Conservation (phyloP, 2,797 vertebrate genomes). For the Gymnopithys bicolor region DNA sequence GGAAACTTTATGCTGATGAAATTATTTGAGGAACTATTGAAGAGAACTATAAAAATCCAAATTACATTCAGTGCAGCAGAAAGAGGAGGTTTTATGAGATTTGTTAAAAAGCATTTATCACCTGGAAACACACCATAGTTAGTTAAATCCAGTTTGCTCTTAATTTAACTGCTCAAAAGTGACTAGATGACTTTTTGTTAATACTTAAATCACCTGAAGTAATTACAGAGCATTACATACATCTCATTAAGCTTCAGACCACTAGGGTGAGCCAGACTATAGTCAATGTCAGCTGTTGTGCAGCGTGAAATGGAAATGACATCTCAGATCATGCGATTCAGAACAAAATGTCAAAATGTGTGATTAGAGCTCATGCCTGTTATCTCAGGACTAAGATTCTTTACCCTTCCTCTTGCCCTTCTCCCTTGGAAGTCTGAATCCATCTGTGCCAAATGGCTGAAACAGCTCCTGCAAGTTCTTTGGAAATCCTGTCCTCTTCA, state of each 20-base stretch:
- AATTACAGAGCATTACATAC: background rate
- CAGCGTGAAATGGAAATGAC: background rate
- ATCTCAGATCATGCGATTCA: background rate
- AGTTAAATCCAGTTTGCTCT: background rate
- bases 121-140: conserved; percentile 20
- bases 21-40: conserved; percentile 26
- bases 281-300: background rate
- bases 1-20: background rate
- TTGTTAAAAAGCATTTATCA: conserved; percentile 31
- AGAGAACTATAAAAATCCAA: conserved; percentile 5
- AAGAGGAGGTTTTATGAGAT: background rate
- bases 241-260: conserved; percentile 30
- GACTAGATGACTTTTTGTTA: background rate
- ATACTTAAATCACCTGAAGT: background rate
- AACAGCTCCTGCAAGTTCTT: background rate
- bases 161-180: conserved; percentile 11
- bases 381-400: background rate
- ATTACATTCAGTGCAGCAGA: background rate
- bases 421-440: background rate
- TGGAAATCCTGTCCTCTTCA: background rate
- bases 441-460: accelerated
- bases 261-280: conserved; percentile 68
- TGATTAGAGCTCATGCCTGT: background rate
- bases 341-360: background rate
- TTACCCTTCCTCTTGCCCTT: background rate